Base-by-base conservation (phyloP, 2,797 vertebrate genomes). In the Chaetodon trifasciatus region DNA sequence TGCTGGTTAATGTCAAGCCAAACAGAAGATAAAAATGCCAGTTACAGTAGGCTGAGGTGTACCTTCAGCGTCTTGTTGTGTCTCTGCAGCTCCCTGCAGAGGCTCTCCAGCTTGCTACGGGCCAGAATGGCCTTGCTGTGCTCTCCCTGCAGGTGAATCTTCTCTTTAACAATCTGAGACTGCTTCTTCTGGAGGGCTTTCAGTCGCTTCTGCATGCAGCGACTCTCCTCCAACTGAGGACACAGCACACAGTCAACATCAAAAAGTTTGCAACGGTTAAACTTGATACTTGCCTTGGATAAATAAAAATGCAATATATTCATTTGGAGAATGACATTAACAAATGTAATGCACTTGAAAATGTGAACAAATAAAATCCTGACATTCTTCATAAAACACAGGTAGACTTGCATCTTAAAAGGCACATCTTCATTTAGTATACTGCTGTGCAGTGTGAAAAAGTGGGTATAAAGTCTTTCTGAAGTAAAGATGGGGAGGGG, bases 61-160 rank as follows among this genome's bases (percentile, higher is more conserved):
- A 99, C 98, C 97, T 99, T 99, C 88, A 99, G 95, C 0, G 96
- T 99, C 92, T 99, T 99, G 93, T 99, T 99, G 92, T 99, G 98
- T 50, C 98, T 96, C 91, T 99, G 98, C 86, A 99, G 97, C 91
- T 99, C 98, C 76, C 98, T 94, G 83, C 98, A 99, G 21, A 99
- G 97, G 74, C 97, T 98, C 94, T 99, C 98, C 88, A 99, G 95
- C 92, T 99, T 99, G 94, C 98, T 99, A 69, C 98, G 97, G 35
- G 98, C 97, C 89, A 99, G 93, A 89, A 99, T 97, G 81, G 98
- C 98, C 87, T 99, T 99, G 95, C 98, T 99, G 90, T 99, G 98
- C 78, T 99, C 98, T 37, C 97, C 97, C 93, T 99, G 98, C 65
- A 99, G 94, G 74, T 99, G 97, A 79, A 98, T 94, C 89, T 99